Percentiles rank a stretch among this genome's conserved stretches.
phyloP scores from a whole-genome alignment of 2,888 invertebrate genomes.

The Hyles lineata region DNA sequence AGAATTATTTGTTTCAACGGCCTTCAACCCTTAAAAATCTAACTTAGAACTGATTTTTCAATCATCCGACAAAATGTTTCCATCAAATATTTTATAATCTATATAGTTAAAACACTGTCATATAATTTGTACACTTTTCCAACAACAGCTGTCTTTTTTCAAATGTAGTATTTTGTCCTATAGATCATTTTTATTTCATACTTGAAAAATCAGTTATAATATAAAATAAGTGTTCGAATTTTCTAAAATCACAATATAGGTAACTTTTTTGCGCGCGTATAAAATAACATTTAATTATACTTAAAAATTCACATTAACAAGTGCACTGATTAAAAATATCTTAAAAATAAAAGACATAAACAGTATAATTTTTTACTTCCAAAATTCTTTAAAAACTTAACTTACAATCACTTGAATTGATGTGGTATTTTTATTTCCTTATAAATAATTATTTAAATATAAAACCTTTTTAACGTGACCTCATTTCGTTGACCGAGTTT shows the following conservation, averaged over 20 bases:
- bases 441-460: background rate
- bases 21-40: slow-evolving; percentile 12
- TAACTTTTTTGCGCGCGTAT: slow-evolving; percentile 32
- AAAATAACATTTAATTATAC: background rate
- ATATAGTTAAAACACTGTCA: too few species aligned
- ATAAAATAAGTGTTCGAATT: background rate
- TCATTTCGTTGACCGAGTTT: background rate
- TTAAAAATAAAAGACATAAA: slow-evolving; percentile 11
- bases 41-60: background rate
- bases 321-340: slow-evolving; percentile 21
- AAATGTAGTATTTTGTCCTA: too few species aligned
- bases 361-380: slow-evolving; percentile 18
- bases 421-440: slow-evolving; percentile 33
- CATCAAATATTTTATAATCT: too few species aligned
- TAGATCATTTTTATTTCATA: too few species aligned
- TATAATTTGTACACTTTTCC: background rate
- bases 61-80: too few species aligned
- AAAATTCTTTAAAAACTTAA: slow-evolving; percentile 6
- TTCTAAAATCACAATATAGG: slow-evolving; percentile 31
- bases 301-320: slow-evolving; percentile 20
- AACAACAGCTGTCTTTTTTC: background rate
- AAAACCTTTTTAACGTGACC: background rate
- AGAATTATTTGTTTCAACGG: background rate
- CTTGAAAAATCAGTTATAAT: too few species aligned
- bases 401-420: slow-evolving; percentile 31